A percentile compares a stretch with the other conserved stretches of the same genome.
These are phyloP conservation scores for Vandiemenella viatica DNA, from an alignment of 2,888 invertebrate species.

Conservation along the genomic window DNA sequence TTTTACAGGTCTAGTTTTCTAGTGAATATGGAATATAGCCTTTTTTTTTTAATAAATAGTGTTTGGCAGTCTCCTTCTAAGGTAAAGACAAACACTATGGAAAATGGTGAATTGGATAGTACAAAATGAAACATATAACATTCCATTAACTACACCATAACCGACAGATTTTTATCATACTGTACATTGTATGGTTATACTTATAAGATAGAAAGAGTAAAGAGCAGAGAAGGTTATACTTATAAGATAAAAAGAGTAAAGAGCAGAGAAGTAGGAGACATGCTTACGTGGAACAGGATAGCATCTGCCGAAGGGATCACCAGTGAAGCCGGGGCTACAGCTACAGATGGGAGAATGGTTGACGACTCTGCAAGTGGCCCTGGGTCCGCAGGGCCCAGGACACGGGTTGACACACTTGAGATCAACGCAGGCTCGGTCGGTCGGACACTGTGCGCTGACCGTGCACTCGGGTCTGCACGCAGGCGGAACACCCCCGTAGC, in stretches of 20 bases:
- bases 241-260: not conserved
- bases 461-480: slow-evolving; percentile 58
- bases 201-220: not conserved
- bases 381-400: slow-evolving; percentile 52
- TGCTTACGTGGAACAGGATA: slow-evolving; percentile 23
- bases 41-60: too few species aligned
- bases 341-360: slow-evolving; percentile 57
- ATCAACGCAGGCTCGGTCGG: slow-evolving; percentile 47
- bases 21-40: too few species aligned
- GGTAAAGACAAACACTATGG: too few species aligned
- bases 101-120: too few species aligned
- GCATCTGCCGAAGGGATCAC: slow-evolving; percentile 67
- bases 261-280: not conserved
- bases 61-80: too few species aligned
- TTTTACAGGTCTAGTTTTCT: too few species aligned
- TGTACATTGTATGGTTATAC: too few species aligned
- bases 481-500: slow-evolving; percentile 48
- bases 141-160: too few species aligned
- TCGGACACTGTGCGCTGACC: slow-evolving; percentile 52
- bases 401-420: slow-evolving; percentile 59
- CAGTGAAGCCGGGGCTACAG: slow-evolving; percentile 52
- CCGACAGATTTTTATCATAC: too few species aligned
- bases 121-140: too few species aligned
- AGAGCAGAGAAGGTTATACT: too few species aligned
- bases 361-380: slow-evolving; percentile 53